Evolutionary conservation across 2,888 invertebrate species (phyloP), one percentile per base, ranked within the genome.

Genomic region (Cremastinae sp.): DNA sequence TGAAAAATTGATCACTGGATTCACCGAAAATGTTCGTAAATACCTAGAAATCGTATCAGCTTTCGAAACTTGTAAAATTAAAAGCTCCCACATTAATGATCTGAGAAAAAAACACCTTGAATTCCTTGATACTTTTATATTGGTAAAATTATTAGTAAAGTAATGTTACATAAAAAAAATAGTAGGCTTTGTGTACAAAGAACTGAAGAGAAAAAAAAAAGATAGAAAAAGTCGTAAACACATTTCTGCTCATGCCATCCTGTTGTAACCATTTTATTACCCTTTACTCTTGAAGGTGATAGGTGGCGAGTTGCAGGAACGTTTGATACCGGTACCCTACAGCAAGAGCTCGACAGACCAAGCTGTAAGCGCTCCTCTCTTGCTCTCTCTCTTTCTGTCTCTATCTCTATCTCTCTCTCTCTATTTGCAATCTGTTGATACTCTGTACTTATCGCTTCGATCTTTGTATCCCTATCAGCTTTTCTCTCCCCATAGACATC

Each of bases 311-410:
- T 97, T 97, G 94, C 97, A 98, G 95, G 98, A 98, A 94, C 97
- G 98, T 93, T 96, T 98, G 95, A 98, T 98, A 93, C 97, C 98
- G 93, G 98, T 98, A 93, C 98, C 98, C 92, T 98, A 98, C 96
- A 98, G 98, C 97, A 98, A 98, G 96, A 97, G 97, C 93, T 97
- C 97, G 93, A 98, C 98, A 93, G 98, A 98, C 94, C 98, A 98
- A 96, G 98, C 98, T 97, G 98, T 98, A 98, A 98, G 98, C 95
- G 89, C 89, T 88, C 88, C 88, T 89, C 88, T 89, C 87, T 87
- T 92, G 92, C 93, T 93, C 92, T 92, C 91, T 87, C 86, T 86
- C 81, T 85, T 80, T 84, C 82, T 83, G 81, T 85, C 78, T 84
- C 82, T 84, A 72, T 84, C 81, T 84, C 78, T 83, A 78, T 81